Conservation (phyloP, 2,888 invertebrate species). For the Camponotus fellah region DNA sequence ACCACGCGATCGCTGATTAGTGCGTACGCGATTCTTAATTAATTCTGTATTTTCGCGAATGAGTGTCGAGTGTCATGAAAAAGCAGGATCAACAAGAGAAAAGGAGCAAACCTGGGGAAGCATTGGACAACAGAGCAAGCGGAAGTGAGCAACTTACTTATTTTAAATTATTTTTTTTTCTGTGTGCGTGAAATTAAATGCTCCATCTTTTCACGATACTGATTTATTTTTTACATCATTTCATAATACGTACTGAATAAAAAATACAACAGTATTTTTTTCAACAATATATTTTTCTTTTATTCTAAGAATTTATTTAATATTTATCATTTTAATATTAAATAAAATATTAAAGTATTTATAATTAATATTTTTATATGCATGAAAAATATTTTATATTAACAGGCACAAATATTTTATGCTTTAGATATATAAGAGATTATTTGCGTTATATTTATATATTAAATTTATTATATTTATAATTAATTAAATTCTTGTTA, state of each 20-base stretch:
- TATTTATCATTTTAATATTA: neutral
- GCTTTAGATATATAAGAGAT: neutral
- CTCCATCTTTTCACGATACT: neutral
- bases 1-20: neutral
- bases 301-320: conserved; percentile 2
- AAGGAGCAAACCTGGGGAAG: neutral
- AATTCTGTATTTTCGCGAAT: neutral
- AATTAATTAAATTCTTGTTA: neutral
- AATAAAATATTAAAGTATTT: neutral
- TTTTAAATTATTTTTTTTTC: neutral
- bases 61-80: neutral
- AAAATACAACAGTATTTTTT: neutral
- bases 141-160: neutral
- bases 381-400: neutral
- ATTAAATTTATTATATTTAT: neutral
- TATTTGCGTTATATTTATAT: neutral
- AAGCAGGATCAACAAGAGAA: neutral
- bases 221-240: neutral
- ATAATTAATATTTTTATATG: neutral
- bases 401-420: neutral
- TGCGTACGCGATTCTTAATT: neutral
- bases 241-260: neutral
- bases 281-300: neutral
- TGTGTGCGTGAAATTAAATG: neutral
- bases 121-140: neutral